phyloP scores from a whole-genome alignment of 2,797 vertebrate species.

The Salmo trutta region DNA sequence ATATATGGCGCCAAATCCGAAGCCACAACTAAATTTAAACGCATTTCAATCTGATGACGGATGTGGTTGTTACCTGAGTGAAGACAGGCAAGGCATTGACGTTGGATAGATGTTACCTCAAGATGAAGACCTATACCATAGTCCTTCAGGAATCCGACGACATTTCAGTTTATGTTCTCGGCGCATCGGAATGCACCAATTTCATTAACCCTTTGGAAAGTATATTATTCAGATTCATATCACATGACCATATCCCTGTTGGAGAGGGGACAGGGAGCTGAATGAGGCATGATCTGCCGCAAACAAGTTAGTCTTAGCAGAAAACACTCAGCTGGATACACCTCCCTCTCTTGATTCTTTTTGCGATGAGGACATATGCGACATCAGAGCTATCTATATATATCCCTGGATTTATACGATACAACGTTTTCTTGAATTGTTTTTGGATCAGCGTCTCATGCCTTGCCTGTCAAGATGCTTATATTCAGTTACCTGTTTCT shows the following conservation, averaged over 20 bases:
- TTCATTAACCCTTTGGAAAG: neutral
- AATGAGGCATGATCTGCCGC: neutral
- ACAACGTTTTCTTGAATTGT: neutral
- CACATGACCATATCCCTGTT: neutral
- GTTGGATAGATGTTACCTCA: neutral
- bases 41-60: neutral
- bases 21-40: neutral
- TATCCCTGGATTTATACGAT: neutral
- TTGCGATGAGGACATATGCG: neutral
- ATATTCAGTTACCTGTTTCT: neutral
- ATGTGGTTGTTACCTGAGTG: neutral
- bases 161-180: neutral
- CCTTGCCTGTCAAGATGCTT: neutral
- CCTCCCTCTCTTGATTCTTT: neutral
- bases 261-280: neutral
- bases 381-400: neutral
- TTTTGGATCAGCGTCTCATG: neutral
- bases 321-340: neutral
- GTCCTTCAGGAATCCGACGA: neutral
- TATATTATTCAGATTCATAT: neutral
- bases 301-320: neutral
- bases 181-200: neutral
- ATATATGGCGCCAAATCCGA: neutral
- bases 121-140: neutral
- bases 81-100: neutral